A percentile compares a stretch with the other conserved stretches of the same genome.
Evolutionary conservation across 2,113 vertebrate species (phyloP).

Genomic region (Elgaria multicarinata): DNA sequence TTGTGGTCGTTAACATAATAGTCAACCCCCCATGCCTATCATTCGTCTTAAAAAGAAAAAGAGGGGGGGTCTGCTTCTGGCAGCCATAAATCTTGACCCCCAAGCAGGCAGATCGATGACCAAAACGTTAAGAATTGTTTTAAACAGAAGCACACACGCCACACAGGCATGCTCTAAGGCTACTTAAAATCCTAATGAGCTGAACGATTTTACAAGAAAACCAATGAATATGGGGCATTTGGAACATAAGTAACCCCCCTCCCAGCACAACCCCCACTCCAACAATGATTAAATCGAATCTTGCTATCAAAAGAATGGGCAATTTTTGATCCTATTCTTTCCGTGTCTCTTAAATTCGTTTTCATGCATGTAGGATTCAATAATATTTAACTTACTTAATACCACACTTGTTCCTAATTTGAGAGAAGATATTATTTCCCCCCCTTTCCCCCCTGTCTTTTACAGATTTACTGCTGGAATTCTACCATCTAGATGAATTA

Average conservation of each 20-base stretch:
- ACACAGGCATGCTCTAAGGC: slow-evolving; percentile 21
- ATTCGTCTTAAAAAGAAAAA: slow-evolving; percentile 23
- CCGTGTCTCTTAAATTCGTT: slow-evolving; percentile 50
- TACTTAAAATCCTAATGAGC: slow-evolving; percentile 51
- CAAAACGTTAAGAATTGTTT: slow-evolving; percentile 35
- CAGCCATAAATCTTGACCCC: slow-evolving; percentile 39
- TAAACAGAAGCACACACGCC: slow-evolving; percentile 37
- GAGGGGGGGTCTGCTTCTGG: neutral
- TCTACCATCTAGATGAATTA: slow-evolving; percentile 24
- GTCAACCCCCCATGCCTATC: slow-evolving; percentile 39
- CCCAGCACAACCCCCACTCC: slow-evolving; percentile 18
- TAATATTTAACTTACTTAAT: slow-evolving; percentile 45
- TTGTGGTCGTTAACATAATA: slow-evolving; percentile 58
- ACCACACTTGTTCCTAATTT: slow-evolving; percentile 42
- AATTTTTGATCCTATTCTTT: slow-evolving; percentile 36
- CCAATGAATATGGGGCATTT: slow-evolving; percentile 49
- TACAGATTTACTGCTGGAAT: slow-evolving; percentile 33
- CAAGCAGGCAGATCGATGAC: slow-evolving; percentile 44
- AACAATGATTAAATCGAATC: slow-evolving; percentile 42
- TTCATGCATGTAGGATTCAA: slow-evolving; percentile 28
- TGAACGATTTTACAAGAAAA: slow-evolving; percentile 64
- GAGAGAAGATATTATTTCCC: neutral
- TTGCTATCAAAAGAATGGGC: slow-evolving; percentile 37
- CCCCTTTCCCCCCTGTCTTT: neutral
- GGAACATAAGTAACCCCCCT: slow-evolving; percentile 42